Conservation (phyloP, 2,113 vertebrate genomes). For the Platichthys flesus region DNA sequence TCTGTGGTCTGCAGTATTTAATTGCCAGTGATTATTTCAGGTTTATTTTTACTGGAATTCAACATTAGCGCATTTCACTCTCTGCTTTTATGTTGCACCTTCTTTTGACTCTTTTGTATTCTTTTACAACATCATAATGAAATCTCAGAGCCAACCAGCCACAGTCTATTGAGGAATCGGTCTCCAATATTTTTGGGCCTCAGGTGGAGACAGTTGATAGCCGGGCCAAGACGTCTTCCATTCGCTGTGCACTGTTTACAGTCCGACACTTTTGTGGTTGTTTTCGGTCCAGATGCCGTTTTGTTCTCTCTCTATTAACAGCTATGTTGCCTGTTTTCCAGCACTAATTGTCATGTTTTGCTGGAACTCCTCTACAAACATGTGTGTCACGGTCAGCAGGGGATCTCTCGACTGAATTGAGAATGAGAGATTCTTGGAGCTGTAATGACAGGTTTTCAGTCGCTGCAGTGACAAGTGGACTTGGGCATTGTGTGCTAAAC, state of each 20-base stretch:
- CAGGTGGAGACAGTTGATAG: no score
- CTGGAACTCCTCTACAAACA: not conserved
- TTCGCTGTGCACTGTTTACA: no score
- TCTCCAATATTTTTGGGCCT: not conserved
- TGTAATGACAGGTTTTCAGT: not conserved
- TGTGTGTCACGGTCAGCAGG: not conserved
- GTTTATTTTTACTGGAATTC: not conserved
- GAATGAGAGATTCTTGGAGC: not conserved
- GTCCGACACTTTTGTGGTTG: no score
- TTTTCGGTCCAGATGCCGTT: no score
- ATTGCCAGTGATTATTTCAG: not conserved
- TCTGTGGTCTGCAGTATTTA: not conserved
- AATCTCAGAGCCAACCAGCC: not conserved
- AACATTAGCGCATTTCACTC: not conserved
- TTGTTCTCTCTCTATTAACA: no score
- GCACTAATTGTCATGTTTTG: not conserved
- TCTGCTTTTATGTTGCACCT: not conserved
- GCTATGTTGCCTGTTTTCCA: not conserved
- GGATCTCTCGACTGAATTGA: not conserved
- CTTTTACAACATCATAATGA: conserved; percentile 1
- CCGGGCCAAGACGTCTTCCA: no score
- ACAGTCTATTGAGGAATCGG: no score
- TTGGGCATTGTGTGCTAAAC: not conserved
- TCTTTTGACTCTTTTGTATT: conserved; percentile 9
- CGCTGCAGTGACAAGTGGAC: not conserved